Conservation (phyloP, 37 sponge, comb jelly and placozoan species). For the Dysidea cf. avara region DNA sequence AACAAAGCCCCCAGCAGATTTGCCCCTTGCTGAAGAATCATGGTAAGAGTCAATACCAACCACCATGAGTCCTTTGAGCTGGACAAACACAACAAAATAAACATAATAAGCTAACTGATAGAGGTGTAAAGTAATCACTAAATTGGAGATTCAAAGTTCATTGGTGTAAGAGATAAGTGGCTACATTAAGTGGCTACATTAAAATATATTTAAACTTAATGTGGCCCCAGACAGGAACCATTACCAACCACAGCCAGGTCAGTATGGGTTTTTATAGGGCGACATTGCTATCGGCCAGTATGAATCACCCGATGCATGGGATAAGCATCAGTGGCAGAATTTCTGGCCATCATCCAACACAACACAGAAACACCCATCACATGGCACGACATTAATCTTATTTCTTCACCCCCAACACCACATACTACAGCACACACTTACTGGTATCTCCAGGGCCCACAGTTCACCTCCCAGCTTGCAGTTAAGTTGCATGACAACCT, state of each 20-base stretch:
- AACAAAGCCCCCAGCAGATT: slow-evolving; percentile 88
- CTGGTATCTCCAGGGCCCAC: slow-evolving; percentile 93
- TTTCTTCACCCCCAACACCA: no score
- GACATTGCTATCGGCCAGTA: slow-evolving; percentile 32
- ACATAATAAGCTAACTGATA: background rate
- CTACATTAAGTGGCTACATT: no score
- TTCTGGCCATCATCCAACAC: slow-evolving; percentile 30
- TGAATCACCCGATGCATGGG: slow-evolving; percentile 46
- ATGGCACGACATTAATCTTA: no score
- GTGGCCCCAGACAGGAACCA: slow-evolving; percentile 47
- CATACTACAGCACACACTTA: slow-evolving; percentile 20
- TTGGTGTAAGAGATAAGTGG: no score
- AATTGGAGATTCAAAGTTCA: no score
- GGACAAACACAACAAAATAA: background rate
- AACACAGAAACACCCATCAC: background rate
- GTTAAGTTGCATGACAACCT: slow-evolving; percentile 92
- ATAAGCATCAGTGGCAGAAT: slow-evolving; percentile 27
- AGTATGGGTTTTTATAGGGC: slow-evolving; percentile 41
- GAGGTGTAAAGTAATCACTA: no score
- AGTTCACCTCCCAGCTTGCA: slow-evolving; percentile 95
- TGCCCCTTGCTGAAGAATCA: slow-evolving; percentile 77
- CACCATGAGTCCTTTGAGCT: slow-evolving; percentile 91
- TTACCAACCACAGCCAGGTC: background rate
- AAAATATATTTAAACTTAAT: slow-evolving; percentile 6
- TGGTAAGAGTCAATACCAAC: slow-evolving; percentile 96